These are phyloP conservation scores for Lytechinus variegatus DNA, from an alignment of 35 echinoderm and acorn worm genomes.

Conservation along the genomic window DNA sequence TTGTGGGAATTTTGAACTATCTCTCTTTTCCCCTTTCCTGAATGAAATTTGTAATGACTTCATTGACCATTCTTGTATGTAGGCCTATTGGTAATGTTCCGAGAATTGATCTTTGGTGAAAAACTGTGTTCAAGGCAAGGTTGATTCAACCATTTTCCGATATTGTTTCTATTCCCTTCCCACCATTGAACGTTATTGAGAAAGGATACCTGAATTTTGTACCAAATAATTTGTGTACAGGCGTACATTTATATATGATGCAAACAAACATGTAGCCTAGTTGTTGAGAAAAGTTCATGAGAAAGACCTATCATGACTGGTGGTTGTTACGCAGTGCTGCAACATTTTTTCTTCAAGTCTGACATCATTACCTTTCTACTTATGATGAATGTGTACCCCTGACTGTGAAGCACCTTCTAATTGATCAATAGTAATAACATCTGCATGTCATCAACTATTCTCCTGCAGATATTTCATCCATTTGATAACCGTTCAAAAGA, in stretches of 20 bases:
- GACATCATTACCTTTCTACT: neutral
- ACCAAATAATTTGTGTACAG: no score
- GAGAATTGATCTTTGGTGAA: neutral
- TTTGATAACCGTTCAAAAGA: neutral
- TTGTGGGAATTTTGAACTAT: neutral
- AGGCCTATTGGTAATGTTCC: no score
- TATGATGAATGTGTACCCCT: slow-evolving; percentile 10
- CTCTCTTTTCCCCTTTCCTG: neutral
- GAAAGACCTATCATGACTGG: neutral
- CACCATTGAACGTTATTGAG: neutral
- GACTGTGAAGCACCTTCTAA: neutral
- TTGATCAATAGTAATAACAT: slow-evolving; percentile 15
- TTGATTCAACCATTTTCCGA: neutral
- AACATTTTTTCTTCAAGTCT: neutral
- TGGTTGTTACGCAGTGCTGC: neutral
- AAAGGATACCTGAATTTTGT: no score
- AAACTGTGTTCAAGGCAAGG: neutral
- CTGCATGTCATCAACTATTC: neutral
- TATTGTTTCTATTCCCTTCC: neutral
- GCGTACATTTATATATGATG: no score
- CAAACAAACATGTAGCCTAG: neutral
- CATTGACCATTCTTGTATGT: neutral
- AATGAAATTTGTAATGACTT: neutral
- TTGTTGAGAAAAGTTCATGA: neutral
- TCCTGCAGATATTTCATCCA: neutral